A percentile compares a stretch with the other conserved stretches of the same genome.
These are phyloP conservation scores for Dicerorhinus sumatrensis DNA, from an alignment of 2,113 vertebrate species.

Conservation along the genomic window DNA sequence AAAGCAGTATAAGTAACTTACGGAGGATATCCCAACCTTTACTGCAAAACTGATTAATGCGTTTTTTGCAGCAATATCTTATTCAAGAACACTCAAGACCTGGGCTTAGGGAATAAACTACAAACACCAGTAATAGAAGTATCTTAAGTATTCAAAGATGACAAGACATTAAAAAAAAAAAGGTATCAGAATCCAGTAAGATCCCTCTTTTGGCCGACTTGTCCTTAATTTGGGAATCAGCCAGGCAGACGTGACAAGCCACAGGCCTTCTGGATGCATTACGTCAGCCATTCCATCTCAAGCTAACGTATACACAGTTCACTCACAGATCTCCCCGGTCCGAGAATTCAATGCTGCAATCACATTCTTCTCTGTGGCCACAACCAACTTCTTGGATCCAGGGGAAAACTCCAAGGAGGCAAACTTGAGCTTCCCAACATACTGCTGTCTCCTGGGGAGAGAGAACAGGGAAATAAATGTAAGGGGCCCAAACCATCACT, in stretches of 20 bases:
- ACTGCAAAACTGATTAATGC: not conserved
- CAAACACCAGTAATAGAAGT: not conserved
- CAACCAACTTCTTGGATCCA: conserved; percentile 95
- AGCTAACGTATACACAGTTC: accelerated
- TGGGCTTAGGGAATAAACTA: not conserved
- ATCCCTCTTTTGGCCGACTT: not conserved
- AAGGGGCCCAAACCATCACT: not conserved
- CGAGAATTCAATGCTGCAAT: conserved; percentile 95
- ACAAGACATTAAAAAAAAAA: not conserved
- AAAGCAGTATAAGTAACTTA: not conserved
- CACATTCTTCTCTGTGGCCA: conserved; percentile 96
- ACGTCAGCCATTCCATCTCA: not conserved
- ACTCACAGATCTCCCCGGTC: conserved; percentile 96
- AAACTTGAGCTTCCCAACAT: conserved; percentile 95
- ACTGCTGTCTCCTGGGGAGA: conserved; percentile 94
- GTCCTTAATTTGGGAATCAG: not conserved
- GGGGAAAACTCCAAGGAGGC: conserved; percentile 93
- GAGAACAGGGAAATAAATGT: accelerated
- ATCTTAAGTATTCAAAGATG: not conserved
- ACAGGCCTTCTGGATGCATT: not conserved
- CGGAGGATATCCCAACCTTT: not conserved
- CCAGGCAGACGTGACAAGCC: not conserved
- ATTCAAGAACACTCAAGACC: not conserved
- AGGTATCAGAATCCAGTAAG: not conserved
- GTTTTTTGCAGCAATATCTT: not conserved